Conservation (phyloP, 2,797 vertebrate genomes). For the Acanthornis magna region DNA sequence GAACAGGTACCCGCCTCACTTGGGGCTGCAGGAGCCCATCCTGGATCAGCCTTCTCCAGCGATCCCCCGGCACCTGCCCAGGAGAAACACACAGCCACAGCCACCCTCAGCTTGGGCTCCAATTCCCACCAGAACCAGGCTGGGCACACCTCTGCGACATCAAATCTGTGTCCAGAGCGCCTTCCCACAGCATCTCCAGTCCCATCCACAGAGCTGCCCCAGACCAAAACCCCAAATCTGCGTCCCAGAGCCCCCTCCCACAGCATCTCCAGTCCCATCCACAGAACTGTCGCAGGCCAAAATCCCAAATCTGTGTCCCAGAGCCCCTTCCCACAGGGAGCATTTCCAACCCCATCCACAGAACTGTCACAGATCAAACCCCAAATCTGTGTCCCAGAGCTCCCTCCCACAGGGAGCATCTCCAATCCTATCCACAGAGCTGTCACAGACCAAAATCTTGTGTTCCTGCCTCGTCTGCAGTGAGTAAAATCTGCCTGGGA, state of each 20-base stretch:
- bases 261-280: too few species aligned
- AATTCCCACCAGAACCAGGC: fast-evolving
- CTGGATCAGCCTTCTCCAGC: constrained; percentile 68
- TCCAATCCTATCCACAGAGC: too few species aligned
- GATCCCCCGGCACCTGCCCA: constrained; percentile 54
- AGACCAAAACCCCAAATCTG: too few species aligned
- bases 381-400: too few species aligned
- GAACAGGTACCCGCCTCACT: constrained; percentile 72
- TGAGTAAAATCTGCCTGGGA: not conserved
- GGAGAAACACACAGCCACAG: not conserved
- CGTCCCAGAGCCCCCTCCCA: too few species aligned
- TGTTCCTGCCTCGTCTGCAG: not conserved
- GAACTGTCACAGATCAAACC: too few species aligned
- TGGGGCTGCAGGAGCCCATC: constrained; percentile 70
- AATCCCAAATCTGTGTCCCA: too few species aligned
- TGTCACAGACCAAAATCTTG: not conserved
- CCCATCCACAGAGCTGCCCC: not conserved
- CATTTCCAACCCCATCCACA: too few species aligned
- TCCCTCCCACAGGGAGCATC: too few species aligned
- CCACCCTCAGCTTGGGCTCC: not conserved
- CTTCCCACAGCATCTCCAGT: too few species aligned
- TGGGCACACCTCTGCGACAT: not conserved
- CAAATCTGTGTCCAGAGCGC: too few species aligned
- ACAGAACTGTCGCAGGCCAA: not conserved
- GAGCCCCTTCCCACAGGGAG: too few species aligned